These are phyloP conservation scores for Sitobion miscanthi DNA, from an alignment of 1,140 invertebrate genomes.

Conservation along the genomic window DNA sequence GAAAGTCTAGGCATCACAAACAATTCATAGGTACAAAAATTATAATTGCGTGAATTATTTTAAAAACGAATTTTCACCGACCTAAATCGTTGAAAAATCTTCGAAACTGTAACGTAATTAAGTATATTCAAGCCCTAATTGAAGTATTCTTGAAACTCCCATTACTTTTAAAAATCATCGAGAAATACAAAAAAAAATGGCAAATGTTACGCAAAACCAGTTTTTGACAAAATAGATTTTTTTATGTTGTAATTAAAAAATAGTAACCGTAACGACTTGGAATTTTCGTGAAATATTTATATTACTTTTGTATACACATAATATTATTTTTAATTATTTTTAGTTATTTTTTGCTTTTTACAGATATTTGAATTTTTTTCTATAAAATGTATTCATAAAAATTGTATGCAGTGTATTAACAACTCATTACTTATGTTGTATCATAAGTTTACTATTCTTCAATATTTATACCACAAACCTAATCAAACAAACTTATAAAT, in stretches of 20 bases:
- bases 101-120: background rate
- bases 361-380: background rate
- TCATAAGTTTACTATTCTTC: background rate
- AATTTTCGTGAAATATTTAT: background rate
- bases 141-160: background rate
- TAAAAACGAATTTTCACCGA: background rate
- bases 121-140: background rate
- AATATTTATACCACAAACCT: background rate
- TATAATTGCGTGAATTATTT: background rate
- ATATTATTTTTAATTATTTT: background rate
- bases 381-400: background rate
- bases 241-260: background rate
- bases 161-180: background rate
- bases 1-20: background rate
- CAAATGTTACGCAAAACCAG: background rate
- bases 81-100: background rate
- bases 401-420: background rate
- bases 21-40: background rate
- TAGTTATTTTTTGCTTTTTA: background rate
- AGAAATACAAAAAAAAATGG: background rate
- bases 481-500: background rate
- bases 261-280: background rate
- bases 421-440: background rate
- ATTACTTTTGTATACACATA: background rate
- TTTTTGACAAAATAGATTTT: background rate